A percentile compares a stretch with the other conserved stretches of the same genome.
phyloP scores from a whole-genome alignment of 2,888 invertebrate species.

The Athalia circularis region DNA sequence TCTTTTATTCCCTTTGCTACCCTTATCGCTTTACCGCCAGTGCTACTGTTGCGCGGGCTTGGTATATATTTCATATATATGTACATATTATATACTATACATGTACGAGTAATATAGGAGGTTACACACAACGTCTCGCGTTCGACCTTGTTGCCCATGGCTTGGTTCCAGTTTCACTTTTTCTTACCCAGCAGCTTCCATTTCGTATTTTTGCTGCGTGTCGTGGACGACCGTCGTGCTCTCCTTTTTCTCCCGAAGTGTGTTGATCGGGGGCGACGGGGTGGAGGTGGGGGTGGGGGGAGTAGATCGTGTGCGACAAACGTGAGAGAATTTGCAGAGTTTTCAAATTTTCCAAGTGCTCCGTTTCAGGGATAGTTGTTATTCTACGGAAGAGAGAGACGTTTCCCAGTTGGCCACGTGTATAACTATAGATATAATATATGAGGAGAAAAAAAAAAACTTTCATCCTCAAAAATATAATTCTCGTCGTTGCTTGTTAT shows the following conservation, averaged over 20 bases:
- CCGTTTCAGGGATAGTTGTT: conserved; percentile 36
- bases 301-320: background rate
- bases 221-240: background rate
- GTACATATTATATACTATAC: background rate
- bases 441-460: background rate
- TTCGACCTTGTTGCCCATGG: conserved; percentile 4
- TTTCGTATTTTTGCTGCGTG: conserved; percentile 20
- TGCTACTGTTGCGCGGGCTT: background rate
- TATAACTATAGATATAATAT: background rate
- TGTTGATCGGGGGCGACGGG: background rate
- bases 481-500: conserved; percentile 16
- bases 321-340: conserved; percentile 29
- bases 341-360: conserved; percentile 38
- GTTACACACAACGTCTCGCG: background rate
- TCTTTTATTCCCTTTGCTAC: background rate
- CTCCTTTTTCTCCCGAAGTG: background rate
- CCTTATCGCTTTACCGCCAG: conserved; percentile 6
- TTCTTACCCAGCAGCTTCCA: conserved; percentile 3
- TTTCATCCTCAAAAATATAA: background rate
- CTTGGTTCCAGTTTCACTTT: conserved; percentile 30
- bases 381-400: background rate
- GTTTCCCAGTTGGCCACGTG: too few species aligned
- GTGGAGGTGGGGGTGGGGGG: background rate
- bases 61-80: background rate
- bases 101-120: background rate